Evolutionary conservation across 2,797 vertebrate genomes (phyloP).

Genomic region (Bucorvus abyssinicus): DNA sequence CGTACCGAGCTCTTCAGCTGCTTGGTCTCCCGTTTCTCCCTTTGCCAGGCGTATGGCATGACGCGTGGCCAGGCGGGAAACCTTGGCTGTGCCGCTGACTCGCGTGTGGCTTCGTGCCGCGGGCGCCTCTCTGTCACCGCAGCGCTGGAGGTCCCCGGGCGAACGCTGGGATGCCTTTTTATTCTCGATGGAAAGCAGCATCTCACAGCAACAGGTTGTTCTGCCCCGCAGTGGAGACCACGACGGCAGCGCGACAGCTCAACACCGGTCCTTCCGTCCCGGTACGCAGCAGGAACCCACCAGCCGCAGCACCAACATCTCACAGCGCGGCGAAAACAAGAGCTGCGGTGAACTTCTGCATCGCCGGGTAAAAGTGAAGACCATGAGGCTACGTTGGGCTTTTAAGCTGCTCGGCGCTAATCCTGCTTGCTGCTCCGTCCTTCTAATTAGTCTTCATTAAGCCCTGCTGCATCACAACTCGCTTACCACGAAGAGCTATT

Average conservation of each 20-base stretch:
- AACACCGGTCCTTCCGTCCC: no score
- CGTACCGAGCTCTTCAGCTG: not conserved
- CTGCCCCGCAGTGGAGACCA: not conserved
- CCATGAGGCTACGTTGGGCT: not conserved
- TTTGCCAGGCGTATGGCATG: accelerated
- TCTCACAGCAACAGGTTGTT: not conserved
- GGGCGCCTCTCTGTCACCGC: no score
- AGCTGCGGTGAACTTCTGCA: not conserved
- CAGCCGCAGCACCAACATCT: not conserved
- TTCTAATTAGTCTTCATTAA: conserved; percentile 15
- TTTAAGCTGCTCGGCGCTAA: not conserved
- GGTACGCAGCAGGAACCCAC: not conserved
- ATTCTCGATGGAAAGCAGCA: not conserved
- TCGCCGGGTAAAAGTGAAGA: not conserved
- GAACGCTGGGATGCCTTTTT: not conserved
- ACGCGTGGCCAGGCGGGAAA: accelerated
- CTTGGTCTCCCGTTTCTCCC: not conserved
- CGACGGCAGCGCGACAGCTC: no score
- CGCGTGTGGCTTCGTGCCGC: not conserved
- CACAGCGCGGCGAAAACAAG: accelerated
- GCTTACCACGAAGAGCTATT: not conserved
- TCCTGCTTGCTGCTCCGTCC: not conserved
- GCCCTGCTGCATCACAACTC: not conserved
- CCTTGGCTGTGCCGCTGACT: not conserved
- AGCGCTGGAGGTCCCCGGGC: not conserved